phyloP scores from a whole-genome alignment of 1,140 invertebrate genomes.

The Macrobrachium rosenbergii region DNA sequence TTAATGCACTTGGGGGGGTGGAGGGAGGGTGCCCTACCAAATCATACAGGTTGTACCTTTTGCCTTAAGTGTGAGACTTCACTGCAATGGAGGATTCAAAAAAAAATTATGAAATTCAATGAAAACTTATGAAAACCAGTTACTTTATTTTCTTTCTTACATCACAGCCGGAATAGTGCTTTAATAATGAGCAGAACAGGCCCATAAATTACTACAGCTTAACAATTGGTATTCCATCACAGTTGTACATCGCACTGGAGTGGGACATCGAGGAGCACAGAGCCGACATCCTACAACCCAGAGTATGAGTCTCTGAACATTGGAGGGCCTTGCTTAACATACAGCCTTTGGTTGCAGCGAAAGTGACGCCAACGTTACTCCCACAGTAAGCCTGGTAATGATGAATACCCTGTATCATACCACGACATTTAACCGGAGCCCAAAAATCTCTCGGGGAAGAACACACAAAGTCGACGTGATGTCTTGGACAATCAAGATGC shows the following conservation, averaged over 20 bases:
- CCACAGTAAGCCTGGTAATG: slow-evolving; percentile 30
- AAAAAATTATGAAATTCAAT: too few species aligned
- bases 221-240: slow-evolving; percentile 19
- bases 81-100: too few species aligned
- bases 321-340: neutral
- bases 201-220: neutral
- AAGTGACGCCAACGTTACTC: slow-evolving; percentile 27
- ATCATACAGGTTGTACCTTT: too few species aligned
- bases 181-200: too few species aligned
- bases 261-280: slow-evolving; percentile 30
- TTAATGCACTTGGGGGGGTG: too few species aligned
- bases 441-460: neutral
- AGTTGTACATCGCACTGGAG: slow-evolving; percentile 2
- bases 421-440: slow-evolving; percentile 29
- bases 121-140: too few species aligned
- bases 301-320: neutral
- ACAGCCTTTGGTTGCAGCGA: slow-evolving; percentile 33
- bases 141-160: too few species aligned
- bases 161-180: too few species aligned
- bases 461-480: slow-evolving; percentile 40
- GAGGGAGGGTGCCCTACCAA: too few species aligned
- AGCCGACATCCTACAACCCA: slow-evolving; percentile 37
- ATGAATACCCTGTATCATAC: slow-evolving; percentile 34
- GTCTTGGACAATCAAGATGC: slow-evolving; percentile 37
- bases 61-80: too few species aligned